Conservation (phyloP, 2,113 vertebrate genomes). For the Lonchura striata region DNA sequence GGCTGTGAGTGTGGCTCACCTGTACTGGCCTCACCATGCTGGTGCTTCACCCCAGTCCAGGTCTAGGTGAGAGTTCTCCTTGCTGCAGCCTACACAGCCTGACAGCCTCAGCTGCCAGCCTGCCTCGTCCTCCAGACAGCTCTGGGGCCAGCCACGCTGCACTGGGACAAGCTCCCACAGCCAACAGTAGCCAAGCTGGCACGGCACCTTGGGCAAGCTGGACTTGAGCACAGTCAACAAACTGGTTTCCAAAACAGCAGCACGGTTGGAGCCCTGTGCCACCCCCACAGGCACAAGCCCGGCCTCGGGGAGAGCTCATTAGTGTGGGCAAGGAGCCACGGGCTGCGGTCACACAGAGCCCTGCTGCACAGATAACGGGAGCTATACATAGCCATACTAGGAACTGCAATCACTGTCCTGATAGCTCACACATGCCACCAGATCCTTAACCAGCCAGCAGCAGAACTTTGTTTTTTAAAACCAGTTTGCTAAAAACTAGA, state of each 20-base stretch:
- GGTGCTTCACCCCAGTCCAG: neutral
- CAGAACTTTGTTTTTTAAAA: neutral
- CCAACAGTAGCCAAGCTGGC: neutral
- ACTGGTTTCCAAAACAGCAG: constrained; percentile 6
- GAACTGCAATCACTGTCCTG: neutral
- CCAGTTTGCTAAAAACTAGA: neutral
- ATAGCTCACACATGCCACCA: constrained; percentile 21
- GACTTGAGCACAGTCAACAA: neutral
- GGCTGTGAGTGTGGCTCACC: constrained; percentile 11
- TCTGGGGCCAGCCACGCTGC: neutral
- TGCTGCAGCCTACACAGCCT: neutral
- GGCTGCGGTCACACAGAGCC: constrained; percentile 26
- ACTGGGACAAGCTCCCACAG: accelerated
- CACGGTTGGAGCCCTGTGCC: neutral
- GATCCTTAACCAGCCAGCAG: neutral
- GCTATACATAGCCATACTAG: constrained; percentile 58
- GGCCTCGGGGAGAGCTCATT: constrained; percentile 24
- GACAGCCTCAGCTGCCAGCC: neutral
- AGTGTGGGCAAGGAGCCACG: constrained; percentile 28
- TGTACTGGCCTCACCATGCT: neutral
- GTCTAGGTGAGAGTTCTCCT: neutral
- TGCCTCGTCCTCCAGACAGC: neutral
- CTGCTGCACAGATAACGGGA: constrained; percentile 36
- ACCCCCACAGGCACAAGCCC: constrained; percentile 31
- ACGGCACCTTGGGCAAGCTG: neutral